Conservation (phyloP, 2,888 invertebrate species). For the Oasisia sp. region DNA sequence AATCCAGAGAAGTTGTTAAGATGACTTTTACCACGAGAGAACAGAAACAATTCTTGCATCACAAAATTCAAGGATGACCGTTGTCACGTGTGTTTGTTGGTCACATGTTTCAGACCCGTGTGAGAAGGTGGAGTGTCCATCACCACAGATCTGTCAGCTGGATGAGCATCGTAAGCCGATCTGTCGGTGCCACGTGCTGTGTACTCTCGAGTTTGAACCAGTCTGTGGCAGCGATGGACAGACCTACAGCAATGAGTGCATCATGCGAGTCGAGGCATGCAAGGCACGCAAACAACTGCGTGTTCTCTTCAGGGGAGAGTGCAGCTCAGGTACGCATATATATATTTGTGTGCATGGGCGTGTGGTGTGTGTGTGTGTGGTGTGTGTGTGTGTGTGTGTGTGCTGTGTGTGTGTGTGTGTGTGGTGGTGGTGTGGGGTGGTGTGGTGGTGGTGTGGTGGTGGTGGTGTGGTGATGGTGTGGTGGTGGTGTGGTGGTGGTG, state of each 20-base stretch:
- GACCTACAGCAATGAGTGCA: slow-evolving; percentile 93
- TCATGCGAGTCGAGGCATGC: slow-evolving; percentile 90
- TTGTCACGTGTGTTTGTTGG: background rate
- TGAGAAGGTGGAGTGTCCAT: slow-evolving; percentile 79
- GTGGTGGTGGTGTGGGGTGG: no score
- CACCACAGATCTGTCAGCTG: slow-evolving; percentile 85
- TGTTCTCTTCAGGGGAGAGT: slow-evolving; percentile 84
- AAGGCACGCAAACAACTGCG: slow-evolving; percentile 75
- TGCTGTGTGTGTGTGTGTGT: background rate
- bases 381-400: no score
- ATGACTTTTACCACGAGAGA: no score
- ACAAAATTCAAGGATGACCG: no score
- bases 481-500: no score
- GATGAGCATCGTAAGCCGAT: slow-evolving; percentile 80
- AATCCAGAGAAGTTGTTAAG: no score
- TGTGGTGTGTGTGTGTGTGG: background rate
- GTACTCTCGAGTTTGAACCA: slow-evolving; percentile 69
- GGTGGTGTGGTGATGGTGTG: no score
- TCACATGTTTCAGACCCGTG: slow-evolving; percentile 82
- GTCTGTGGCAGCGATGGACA: slow-evolving; percentile 92
- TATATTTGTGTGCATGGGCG: background rate
- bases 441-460: no score
- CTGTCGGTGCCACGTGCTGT: slow-evolving; percentile 76
- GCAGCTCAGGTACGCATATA: slow-evolving; percentile 72
- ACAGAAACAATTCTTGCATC: no score